Conservation (phyloP, 2,797 vertebrate species). For the Lagocephalus sceleratus region DNA sequence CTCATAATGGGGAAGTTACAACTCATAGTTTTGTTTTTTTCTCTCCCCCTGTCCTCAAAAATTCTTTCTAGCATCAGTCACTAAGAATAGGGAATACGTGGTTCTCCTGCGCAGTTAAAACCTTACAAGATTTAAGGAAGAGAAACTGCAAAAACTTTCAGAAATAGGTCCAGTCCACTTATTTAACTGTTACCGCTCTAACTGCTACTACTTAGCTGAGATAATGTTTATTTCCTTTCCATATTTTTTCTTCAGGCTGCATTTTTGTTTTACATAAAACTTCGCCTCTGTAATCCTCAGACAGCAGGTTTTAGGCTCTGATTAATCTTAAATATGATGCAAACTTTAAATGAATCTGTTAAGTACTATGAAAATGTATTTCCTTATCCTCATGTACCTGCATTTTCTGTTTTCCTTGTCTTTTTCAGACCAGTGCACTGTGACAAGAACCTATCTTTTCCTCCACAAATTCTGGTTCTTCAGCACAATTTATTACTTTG, state of each 20-base stretch:
- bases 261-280: no score
- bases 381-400: not conserved
- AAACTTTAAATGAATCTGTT: not conserved
- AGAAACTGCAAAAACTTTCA: no score
- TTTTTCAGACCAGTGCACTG: constrained; percentile 88
- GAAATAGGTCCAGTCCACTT: no score
- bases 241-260: no score
- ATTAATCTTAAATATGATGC: no score
- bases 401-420: constrained; percentile 8
- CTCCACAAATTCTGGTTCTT: constrained; percentile 99
- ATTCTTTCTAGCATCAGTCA: constrained; percentile 1
- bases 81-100: not conserved
- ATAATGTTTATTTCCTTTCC: no score
- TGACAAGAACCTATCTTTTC: constrained; percentile 94
- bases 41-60: not conserved
- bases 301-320: no score
- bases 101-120: not conserved
- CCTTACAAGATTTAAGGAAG: no score
- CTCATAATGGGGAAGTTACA: constrained; percentile 6
- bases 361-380: not conserved
- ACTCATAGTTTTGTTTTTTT: constrained; percentile 3
- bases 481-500: constrained; percentile 96
- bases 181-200: no score
- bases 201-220: no score
- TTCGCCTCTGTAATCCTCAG: no score